Base-by-base conservation (phyloP, 2,888 invertebrate species). In the Stratiomys singularior region DNA sequence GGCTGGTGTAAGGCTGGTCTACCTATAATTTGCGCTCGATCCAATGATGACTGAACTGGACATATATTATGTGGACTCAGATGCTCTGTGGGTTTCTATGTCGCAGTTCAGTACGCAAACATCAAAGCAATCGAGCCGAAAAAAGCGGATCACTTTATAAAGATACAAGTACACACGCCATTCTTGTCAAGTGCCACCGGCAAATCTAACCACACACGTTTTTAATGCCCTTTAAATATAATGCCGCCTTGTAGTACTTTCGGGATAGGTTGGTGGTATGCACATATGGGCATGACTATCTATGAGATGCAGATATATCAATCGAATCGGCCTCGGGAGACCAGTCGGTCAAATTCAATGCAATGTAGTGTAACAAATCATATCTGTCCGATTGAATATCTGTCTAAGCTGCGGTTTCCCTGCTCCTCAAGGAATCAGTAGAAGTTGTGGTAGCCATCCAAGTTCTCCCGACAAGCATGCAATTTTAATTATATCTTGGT, bases 91-190 rank as follows among this genome's bases (percentile, higher is more conserved):
- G 66, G 37, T 37, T 37, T 66, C 1, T 66, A 30, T 37, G 4
- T 27, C 11, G 66, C 18, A 5, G 27, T 21, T 25, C 37, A 2
- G n/a, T n/a, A 28, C 27, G 23, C 47, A 27, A 27, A 52, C 46
- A 72, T 72, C 71, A 72, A 72, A 72, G 71, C 56, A 47, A 72
- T 72, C 18, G 28, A 28, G 56, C 71, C 71, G 71, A 72, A 72
- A 72, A 47, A 72, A 27, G 25, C 11, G 21, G 28, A 28, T 64
- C n/a, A 64, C 15, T 64, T 64, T n/a, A 64, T 28, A 64, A n/a
- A 18, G 37, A 37, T 37, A 18, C 37, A 37, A 18, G 9, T 11
- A 21, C 21, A 15, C 15, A 30, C 11, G 66, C 30, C 18, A 66
- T 66, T 52, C 28, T 37, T 44, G 46, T 72, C 28, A 52, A 52